Base-by-base conservation (phyloP, 2,888 invertebrate genomes). In the Philereme vetulata region DNA sequence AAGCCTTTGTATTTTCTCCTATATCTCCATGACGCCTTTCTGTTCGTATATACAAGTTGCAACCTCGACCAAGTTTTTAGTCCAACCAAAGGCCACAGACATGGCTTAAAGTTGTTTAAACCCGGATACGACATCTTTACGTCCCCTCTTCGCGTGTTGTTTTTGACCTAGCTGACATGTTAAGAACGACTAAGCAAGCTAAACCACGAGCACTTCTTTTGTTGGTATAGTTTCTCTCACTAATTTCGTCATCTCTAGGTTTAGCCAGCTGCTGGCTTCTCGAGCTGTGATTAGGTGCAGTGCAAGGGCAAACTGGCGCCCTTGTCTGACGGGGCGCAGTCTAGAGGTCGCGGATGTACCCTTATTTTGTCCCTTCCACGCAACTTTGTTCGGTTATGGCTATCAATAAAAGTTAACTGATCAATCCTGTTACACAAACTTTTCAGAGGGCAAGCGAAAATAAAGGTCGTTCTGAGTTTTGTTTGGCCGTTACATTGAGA, bases 301-400 rank as follows among this genome's bases (percentile, higher is more conserved):
- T 87, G 88, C 88, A 90, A 90, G 90, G 91, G 85, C 90, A 82
- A 65, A 57, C 56, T 69, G 66, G 59, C 75, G 90, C 83, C 90
- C 88, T 90, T 86, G 84, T 76, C 80, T 77, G 82, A 72, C 69
- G 75, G 85, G 87, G 78, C 87, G 82, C 77, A 87, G 90, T 88
- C 88, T 90, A 75, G 90, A 90, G 90, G 90, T 89, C 91, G 84
- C 79, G 85, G 84, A 86, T 86, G 84, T 85, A 85, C 84, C 82
- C 84, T 79, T 81, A 75, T 73, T 77, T 76, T 72, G 80, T 74
- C 80, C 82, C 80, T 74, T 68, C 75, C 68, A 74, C 72, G 67
- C 64, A 77, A 77, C 71, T 72, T 64, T 62, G 58, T 64, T 67
- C 56, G 52, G 58, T 61, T 65, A 65, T 66, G 60, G 61, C 50